A percentile compares a stretch with the other conserved stretches of the same genome.
Conservation (phyloP, 2,888 invertebrate species). For the Agrotis segetum region DNA sequence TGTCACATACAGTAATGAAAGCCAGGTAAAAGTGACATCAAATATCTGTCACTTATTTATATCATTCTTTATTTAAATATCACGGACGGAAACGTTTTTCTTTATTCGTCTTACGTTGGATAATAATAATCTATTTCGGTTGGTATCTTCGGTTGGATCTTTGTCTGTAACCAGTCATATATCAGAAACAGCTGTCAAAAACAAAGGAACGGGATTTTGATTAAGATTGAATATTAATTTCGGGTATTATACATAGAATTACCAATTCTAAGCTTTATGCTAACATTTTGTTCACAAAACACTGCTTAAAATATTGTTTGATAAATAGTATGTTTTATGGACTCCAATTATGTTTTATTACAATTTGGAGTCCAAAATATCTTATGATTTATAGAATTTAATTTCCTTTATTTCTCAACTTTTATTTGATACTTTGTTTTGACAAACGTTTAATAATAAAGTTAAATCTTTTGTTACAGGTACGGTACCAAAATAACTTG, state of each 20-base stretch:
- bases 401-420: slow-evolving; percentile 42
- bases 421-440: slow-evolving; percentile 19
- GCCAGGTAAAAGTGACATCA: slow-evolving; percentile 14
- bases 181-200: too few species aligned
- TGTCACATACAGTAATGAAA: slow-evolving; percentile 6
- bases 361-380: slow-evolving; percentile 26
- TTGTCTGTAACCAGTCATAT: too few species aligned
- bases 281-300: slow-evolving; percentile 5
- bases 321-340: slow-evolving; percentile 17
- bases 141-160: too few species aligned
- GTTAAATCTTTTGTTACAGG: slow-evolving; percentile 62
- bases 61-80: background rate
- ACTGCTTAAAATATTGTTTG: slow-evolving; percentile 20
- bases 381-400: slow-evolving; percentile 34
- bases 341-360: slow-evolving; percentile 32
- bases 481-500: slow-evolving; percentile 35
- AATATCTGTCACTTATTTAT: slow-evolving; percentile 28
- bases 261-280: slow-evolving; percentile 5
- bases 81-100: slow-evolving; percentile 11
- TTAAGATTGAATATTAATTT: too few species aligned
- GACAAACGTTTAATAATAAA: slow-evolving; percentile 41
- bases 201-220: too few species aligned
- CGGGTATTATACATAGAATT: too few species aligned
- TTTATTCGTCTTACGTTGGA: background rate
- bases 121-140: too few species aligned